phyloP scores from a whole-genome alignment of 2,797 vertebrate species.

The Propithecus deckenii region DNA sequence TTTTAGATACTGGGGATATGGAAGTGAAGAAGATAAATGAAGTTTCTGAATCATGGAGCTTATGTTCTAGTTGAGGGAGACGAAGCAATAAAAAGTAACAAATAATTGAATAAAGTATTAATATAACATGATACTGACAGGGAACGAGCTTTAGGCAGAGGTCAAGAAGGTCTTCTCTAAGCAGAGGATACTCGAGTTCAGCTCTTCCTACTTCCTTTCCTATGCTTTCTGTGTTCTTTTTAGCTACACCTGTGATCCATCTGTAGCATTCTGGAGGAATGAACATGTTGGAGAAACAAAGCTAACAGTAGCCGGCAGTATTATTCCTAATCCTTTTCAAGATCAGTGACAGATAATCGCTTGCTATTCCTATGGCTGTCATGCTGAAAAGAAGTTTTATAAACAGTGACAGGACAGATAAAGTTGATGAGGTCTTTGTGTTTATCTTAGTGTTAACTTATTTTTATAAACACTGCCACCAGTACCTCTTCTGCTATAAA shows the following conservation, averaged over 20 bases:
- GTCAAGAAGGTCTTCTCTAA: background rate
- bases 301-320: background rate
- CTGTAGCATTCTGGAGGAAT: background rate
- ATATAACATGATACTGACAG: background rate
- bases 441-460: conserved; percentile 23
- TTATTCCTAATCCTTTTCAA: background rate
- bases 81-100: background rate
- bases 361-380: background rate
- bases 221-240: background rate
- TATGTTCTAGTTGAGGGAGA: background rate
- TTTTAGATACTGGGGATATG: background rate
- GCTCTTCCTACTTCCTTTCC: background rate
- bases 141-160: background rate
- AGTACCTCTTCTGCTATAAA: background rate
- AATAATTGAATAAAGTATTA: background rate
- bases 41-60: background rate
- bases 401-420: background rate
- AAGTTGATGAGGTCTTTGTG: background rate
- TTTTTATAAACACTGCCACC: background rate
- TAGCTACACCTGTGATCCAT: background rate
- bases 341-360: background rate
- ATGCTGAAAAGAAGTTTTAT: background rate
- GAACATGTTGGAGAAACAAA: background rate
- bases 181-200: background rate
- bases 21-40: background rate